These are phyloP conservation scores for Diogma glabrata DNA, from an alignment of 2,888 invertebrate species.

Conservation along the genomic window DNA sequence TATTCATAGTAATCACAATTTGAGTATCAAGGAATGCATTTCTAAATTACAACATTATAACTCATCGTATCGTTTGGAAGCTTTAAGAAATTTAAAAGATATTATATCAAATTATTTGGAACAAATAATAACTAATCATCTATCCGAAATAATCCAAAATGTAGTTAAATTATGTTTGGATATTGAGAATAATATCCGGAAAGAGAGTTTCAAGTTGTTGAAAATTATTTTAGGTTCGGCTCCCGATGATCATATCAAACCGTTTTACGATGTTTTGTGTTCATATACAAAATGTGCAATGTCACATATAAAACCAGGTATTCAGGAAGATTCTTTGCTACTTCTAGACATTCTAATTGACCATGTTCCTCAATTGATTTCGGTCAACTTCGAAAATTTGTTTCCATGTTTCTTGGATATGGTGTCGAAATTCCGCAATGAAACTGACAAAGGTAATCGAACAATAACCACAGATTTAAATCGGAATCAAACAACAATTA, in stretches of 20 bases:
- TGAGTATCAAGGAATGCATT: slow-evolving; percentile 46
- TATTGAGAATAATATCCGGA: slow-evolving; percentile 47
- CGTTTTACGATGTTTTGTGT: slow-evolving; percentile 65
- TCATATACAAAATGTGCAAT: slow-evolving; percentile 78
- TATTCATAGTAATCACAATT: slow-evolving; percentile 55
- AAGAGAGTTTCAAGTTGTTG: slow-evolving; percentile 39
- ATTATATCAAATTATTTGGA: slow-evolving; percentile 35
- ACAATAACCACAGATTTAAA: slow-evolving; percentile 57
- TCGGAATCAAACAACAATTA: slow-evolving; percentile 59
- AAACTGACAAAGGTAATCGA: slow-evolving; percentile 48
- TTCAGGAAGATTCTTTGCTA: slow-evolving; percentile 73
- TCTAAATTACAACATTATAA: slow-evolving; percentile 40
- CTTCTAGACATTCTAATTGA: slow-evolving; percentile 66
- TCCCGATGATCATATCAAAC: slow-evolving; percentile 40
- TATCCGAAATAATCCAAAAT: slow-evolving; percentile 56
- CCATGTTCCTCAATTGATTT: slow-evolving; percentile 52
- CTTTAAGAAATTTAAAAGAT: slow-evolving; percentile 29
- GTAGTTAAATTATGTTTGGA: slow-evolving; percentile 59
- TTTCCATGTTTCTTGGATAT: slow-evolving; percentile 72
- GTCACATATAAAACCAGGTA: slow-evolving; percentile 71
- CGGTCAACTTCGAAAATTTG: slow-evolving; percentile 54
- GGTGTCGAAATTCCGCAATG: slow-evolving; percentile 61
- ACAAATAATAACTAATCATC: slow-evolving; percentile 37
- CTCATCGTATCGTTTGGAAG: slow-evolving; percentile 31
- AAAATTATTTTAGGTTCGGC: slow-evolving; percentile 26